phyloP scores from a whole-genome alignment of 2,888 invertebrate species.

The Trisateles emortualis region DNA sequence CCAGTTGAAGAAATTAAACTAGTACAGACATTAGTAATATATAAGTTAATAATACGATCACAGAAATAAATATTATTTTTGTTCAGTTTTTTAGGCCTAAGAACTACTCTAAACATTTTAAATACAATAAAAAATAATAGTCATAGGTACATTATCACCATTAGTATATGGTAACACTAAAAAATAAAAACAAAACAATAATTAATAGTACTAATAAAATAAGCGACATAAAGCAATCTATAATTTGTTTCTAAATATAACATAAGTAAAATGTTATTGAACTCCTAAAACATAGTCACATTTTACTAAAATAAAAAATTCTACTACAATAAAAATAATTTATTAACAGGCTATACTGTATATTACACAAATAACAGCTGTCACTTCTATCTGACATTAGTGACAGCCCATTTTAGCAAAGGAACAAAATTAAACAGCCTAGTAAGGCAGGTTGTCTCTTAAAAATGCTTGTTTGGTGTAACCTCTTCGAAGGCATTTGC shows the following conservation, averaged over 20 bases:
- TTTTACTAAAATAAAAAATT: slow-evolving; percentile 1
- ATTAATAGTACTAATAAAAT: no score
- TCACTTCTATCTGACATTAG: not conserved
- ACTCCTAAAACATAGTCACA: not conserved
- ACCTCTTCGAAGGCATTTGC: slow-evolving; percentile 90
- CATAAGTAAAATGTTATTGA: not conserved
- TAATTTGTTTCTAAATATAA: no score
- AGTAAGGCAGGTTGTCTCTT: slow-evolving; percentile 91
- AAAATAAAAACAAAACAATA: no score
- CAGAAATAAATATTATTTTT: slow-evolving; percentile 40
- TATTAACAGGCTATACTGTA: slow-evolving; percentile 13
- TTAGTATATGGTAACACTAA: no score
- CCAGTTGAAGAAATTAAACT: no score
- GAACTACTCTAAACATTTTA: not conserved
- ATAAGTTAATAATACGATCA: slow-evolving; percentile 42
- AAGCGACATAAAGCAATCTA: no score
- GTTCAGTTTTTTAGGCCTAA: slow-evolving; percentile 1
- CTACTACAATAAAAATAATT: slow-evolving; percentile 3
- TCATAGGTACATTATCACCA: no score
- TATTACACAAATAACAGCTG: slow-evolving; percentile 9
- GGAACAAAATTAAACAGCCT: slow-evolving; percentile 14
- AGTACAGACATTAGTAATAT: no score
- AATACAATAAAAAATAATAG: no score
- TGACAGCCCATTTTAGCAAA: slow-evolving; percentile 11
- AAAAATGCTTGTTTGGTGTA: slow-evolving; percentile 91